Evolutionary conservation across 2,113 vertebrate species (phyloP), one percentile per base, ranked within the genome.

Genomic region (Vombatus ursinus): DNA sequence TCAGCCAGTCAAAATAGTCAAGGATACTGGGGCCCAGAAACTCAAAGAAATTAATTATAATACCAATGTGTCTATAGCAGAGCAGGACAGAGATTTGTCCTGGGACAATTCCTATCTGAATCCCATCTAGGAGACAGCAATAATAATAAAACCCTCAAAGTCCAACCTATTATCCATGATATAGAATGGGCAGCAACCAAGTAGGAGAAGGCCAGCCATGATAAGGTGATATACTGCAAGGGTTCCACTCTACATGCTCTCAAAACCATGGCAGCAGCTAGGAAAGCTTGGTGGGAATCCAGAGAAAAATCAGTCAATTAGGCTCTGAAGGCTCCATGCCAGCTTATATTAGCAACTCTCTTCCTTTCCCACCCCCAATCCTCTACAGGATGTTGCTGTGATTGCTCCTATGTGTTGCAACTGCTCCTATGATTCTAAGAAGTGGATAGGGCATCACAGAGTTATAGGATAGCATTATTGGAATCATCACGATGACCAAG

Each of bases 41-140:
- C 61, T 89, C 61, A n/a, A 95, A 94, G 77, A 95, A 77, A 47
- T 23, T 22, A 92, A 89, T 84, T 23, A 22, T n/a, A 84, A 84
- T 19, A 23, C 16, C 7, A 44, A 84, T 8, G 16, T 44, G 1
- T 44, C n/a, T 44, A n/a, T 22, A 84, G 22, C 2, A 44, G 22
- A 84, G 19, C 19, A 44, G 19, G n/a, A 14, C 22, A 23, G 37
- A 84, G 68, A 44, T 19, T 84, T 84, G 68, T 44, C 68, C n/a
- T 44, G 19, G 68, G n/a, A 84, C 19, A 8, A 44, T 44, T 84
- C 16, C 68, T 84, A 44, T 44, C 16, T 22, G 19, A 84, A 84
- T 16, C 19, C 6, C n/a, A 84, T 44, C n/a, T 84, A 44, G 23
- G n/a, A 84, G 68, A 22, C 37, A 44, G 37, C 19, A 44, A 68